A percentile compares a stretch with the other conserved stretches of the same genome.
Conservation (phyloP, 2,888 invertebrate genomes). For the Nemapogon koenigi region DNA sequence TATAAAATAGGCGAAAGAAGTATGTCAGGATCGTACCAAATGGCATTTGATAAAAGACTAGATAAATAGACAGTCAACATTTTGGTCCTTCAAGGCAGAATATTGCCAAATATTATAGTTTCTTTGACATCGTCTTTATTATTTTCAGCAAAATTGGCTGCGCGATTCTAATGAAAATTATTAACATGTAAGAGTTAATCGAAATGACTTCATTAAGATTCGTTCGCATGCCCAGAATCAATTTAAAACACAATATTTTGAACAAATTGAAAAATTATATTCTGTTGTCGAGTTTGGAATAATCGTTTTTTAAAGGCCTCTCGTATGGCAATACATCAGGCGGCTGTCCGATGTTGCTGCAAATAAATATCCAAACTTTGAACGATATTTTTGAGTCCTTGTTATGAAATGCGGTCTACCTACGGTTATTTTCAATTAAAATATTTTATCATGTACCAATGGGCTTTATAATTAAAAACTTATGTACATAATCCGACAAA, state of each 20-base stretch:
- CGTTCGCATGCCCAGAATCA: not conserved
- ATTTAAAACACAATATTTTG: slow-evolving; percentile 3
- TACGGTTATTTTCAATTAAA: not conserved
- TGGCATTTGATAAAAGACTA: no score
- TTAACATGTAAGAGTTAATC: no score
- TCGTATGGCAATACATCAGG: slow-evolving; percentile 32
- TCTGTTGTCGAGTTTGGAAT: slow-evolving; percentile 34
- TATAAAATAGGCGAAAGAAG: no score
- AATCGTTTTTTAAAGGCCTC: slow-evolving; percentile 48
- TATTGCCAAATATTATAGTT: no score
- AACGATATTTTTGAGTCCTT: slow-evolving; percentile 10
- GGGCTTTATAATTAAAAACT: not conserved
- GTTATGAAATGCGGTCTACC: slow-evolving; percentile 2
- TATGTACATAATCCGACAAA: no score
- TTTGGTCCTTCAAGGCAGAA: no score
- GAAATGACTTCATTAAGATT: slow-evolving; percentile 5
- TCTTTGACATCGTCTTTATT: no score
- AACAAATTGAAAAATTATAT: slow-evolving; percentile 28
- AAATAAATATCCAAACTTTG: slow-evolving; percentile 11
- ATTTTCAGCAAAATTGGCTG: no score
- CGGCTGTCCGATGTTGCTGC: slow-evolving; percentile 18
- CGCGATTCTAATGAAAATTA: no score
- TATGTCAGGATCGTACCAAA: no score
- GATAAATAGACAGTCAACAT: no score
- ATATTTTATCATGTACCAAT: not conserved